Conservation (phyloP, 2,888 invertebrate genomes). For the Ophraella communa region DNA sequence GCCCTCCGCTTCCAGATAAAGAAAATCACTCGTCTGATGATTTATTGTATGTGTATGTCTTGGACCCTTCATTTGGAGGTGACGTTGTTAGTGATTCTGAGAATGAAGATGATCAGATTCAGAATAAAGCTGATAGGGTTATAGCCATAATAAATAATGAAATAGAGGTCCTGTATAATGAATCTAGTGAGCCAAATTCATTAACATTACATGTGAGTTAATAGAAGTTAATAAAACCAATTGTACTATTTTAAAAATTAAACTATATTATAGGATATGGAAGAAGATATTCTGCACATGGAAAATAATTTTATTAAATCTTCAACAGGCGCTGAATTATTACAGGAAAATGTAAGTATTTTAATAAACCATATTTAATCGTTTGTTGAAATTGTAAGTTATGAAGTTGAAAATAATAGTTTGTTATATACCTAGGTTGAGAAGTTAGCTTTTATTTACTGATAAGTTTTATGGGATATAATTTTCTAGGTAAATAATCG, state of each 20-base stretch:
- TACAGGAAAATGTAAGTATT: conserved; percentile 1
- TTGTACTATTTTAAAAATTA: neutral
- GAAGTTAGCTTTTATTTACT: no score
- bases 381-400: no score
- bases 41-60: conserved; percentile 5
- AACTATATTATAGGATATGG: neutral
- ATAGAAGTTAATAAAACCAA: neutral
- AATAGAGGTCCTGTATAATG: conserved; percentile 4
- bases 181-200: conserved; percentile 5
- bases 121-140: conserved; percentile 6
- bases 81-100: conserved; percentile 11
- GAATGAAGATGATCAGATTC: conserved; percentile 5
- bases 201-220: neutral
- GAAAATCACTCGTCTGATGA: conserved; percentile 10
- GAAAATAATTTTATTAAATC: neutral
- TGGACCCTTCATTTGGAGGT: conserved; percentile 9
- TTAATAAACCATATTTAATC: neutral
- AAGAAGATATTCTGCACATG: neutral
- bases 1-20: conserved; percentile 12
- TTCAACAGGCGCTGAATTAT: neutral
- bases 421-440: no score
- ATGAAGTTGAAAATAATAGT: no score
- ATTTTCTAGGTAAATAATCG: no score
- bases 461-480: no score
- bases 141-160: neutral